Evolutionary conservation across 2,888 invertebrate species (phyloP).

Genomic region (Netelia virgata): DNA sequence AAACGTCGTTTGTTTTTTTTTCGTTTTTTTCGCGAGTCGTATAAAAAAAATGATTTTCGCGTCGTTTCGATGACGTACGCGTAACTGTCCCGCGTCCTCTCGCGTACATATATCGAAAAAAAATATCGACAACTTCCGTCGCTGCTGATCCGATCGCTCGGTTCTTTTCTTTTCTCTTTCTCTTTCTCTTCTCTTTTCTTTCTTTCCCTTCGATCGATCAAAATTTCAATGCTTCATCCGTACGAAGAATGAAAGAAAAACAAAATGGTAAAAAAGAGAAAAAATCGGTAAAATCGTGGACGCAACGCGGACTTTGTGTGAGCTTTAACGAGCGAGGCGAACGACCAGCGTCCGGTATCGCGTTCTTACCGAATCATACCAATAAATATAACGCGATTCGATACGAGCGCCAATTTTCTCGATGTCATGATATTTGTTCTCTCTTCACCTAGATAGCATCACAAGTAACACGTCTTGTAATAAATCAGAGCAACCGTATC

Average conservation of each 20-base stretch:
- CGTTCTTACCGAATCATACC: not conserved
- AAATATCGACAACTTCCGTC: conserved; percentile 36
- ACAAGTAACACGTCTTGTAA: conserved; percentile 84
- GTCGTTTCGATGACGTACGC: not conserved
- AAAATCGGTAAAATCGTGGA: conserved; percentile 9
- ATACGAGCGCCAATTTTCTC: not conserved
- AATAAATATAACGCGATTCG: conserved; percentile 2
- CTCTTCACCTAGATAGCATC: conserved; percentile 72
- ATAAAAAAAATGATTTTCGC: conserved; percentile 7
- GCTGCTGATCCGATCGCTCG: conserved; percentile 21
- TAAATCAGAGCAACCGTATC: conserved; percentile 84
- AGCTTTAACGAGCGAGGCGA: conserved; percentile 1
- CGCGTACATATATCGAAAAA: conserved; percentile 26
- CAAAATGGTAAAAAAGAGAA: not conserved
- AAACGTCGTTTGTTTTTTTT: conserved; percentile 2
- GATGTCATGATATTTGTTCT: not conserved
- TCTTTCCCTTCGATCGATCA: too few species aligned
- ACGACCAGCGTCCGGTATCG: conserved; percentile 59
- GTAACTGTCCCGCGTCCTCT: not conserved
- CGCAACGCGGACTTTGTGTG: conserved; percentile 35
- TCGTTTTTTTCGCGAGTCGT: not conserved
- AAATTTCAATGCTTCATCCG: not conserved
- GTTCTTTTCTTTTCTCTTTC: not conserved
- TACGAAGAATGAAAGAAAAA: not conserved
- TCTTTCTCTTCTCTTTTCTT: not conserved